Base-by-base conservation (phyloP, 2,797 vertebrate genomes). In the Melanogrammus aeglefinus region DNA sequence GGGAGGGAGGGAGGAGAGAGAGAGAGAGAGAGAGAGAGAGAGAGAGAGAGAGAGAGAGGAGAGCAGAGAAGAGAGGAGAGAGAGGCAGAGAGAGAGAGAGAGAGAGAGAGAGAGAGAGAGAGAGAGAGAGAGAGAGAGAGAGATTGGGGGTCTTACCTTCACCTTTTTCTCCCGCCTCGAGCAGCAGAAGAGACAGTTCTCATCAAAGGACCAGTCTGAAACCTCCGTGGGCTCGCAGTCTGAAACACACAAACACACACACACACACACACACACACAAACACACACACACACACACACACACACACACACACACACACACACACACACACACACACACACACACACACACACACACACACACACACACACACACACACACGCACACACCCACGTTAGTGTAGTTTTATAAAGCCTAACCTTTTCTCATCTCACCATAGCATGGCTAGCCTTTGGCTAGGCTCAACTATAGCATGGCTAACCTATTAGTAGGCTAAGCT, bases 141-240 rank as follows among this genome's bases (percentile, higher is more conserved):
- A 29, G 66, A 39, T 57, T 8, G 24, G 78, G 5, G 9, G 73
- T 24, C 35, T 39, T 74, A 74, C 9, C 73, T 83, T 92, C 95
- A 97, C 96, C 97, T 97, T 97, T 87, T 95, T 96, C 91, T 97
- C 95, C 87, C 95, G 95, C 95, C 96, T 95, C 87, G 97, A 94
- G 94, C 96, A 97, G 95, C 96, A 97, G 93, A 98, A 98, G 88
- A 97, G 94, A 96, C 96, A 98, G 94, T 97, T 97, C 92, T 97
- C 96, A 95, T 97, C 95, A 89, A 96, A 97, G 92, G 95, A 97
- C 96, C 97, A 98, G 95, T 97, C 96, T 88, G 95, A 97, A 94
- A 97, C 94, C 93, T 94, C 95, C 94, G 96, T 94, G 21, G 96
- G 95, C 92, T 97, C 96, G 93, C 95, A 96, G 93, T 96, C 97